Percentiles rank a stretch among this genome's conserved stretches.
Evolutionary conservation across 1,140 invertebrate genomes (phyloP).

Genomic region (Camponotus pennsylvanicus): DNA sequence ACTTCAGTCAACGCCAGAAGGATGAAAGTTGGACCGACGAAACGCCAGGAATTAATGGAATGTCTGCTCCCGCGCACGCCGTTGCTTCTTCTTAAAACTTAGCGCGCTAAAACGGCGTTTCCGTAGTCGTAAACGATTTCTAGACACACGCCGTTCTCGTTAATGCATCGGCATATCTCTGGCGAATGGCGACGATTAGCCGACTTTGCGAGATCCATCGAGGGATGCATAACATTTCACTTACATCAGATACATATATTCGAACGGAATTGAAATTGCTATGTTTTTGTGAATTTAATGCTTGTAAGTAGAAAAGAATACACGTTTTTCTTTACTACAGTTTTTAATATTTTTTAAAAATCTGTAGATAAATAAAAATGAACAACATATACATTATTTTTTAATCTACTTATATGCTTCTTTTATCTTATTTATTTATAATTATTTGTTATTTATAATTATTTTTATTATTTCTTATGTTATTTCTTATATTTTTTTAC

Average conservation of each 20-base stretch:
- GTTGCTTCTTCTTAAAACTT: slow-evolving; percentile 49
- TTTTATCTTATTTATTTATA: too few species aligned
- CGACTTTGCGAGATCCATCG: slow-evolving; percentile 5
- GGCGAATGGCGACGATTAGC: neutral
- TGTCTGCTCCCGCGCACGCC: neutral
- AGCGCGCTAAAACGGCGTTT: neutral
- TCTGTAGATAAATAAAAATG: neutral
- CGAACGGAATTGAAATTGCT: neutral
- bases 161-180: slow-evolving; percentile 39
- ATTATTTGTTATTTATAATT: too few species aligned
- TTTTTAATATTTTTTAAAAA: too few species aligned
- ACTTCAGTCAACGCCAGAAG: slow-evolving; percentile 46
- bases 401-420: neutral
- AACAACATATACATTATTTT: too few species aligned
- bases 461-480: too few species aligned
- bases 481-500: too few species aligned
- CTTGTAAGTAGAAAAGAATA: neutral
- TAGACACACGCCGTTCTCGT: slow-evolving; percentile 25
- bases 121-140: slow-evolving; percentile 35
- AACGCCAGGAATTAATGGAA: slow-evolving; percentile 61
- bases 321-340: too few species aligned
- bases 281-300: neutral
- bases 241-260: neutral
- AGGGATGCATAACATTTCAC: slow-evolving; percentile 4
- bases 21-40: slow-evolving; percentile 52